Base-by-base conservation (phyloP, 2,888 invertebrate species). In the Acrobasis consociella region DNA sequence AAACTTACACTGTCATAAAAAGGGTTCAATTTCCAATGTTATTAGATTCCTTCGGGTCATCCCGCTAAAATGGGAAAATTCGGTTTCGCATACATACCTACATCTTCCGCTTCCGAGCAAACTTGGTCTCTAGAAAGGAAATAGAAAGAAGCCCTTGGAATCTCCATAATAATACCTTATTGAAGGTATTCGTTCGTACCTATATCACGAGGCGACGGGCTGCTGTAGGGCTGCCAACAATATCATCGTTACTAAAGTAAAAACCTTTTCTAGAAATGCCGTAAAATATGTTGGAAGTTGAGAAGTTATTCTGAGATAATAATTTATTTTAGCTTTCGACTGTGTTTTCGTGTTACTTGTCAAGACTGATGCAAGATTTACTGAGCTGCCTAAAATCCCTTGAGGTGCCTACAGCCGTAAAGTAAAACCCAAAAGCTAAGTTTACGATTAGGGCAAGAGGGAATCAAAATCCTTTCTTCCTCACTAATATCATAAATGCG, bases 91-190 rank as follows among this genome's bases (percentile, higher is more conserved):
- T 51, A 59, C 16, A 62, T 58, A 22, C 22, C 22, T 22, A 63
- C 64, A 50, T 63, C 58, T 60, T 51, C 62, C 63, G 64, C 65
- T 67, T 65, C 62, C 60, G 63, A 63, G 58, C 56, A 65, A 64
- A 65, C 63, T 62, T 62, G 64, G 52, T 60, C 51, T 63, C 64
- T 58, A 38, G n/a, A 53, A 59, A 58, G 63, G 64, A 62, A 65
- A 65, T 64, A 62, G 64, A 63, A 63, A 61, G 61, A 65, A 65
- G 58, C 64, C 64, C 60, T 60, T 51, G 49, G 61, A 67, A 67
- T 67, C 58, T 67, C 62, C 63, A 65, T 67, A 67, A 67, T 65
- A 67, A 67, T 67, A 63, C 65, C 60, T 67, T 64, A 67, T 67
- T 67, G 65, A 67, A 65, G 67, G 64, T 64, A 64, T 65, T 59